Conservation (phyloP, 2,113 vertebrate species). For the Oenanthe oenanthe region DNA sequence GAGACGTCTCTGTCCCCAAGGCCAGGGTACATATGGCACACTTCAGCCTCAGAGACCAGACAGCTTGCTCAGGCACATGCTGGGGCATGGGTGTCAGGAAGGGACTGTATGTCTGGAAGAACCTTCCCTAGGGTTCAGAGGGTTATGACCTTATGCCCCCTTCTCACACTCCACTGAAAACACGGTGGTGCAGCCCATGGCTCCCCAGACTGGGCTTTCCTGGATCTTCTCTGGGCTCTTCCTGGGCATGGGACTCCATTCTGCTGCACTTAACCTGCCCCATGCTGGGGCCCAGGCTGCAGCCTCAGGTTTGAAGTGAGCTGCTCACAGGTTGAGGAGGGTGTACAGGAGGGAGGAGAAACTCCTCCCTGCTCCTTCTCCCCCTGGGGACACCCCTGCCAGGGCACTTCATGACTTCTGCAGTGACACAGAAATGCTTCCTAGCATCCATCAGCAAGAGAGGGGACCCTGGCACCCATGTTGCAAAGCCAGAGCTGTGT, state of each 20-base stretch:
- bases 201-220: neutral
- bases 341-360: neutral
- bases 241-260: neutral
- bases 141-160: neutral
- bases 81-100: neutral
- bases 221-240: too few relatives aligned
- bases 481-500: neutral
- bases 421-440: neutral
- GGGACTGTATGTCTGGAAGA: neutral
- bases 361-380: neutral
- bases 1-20: neutral
- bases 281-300: neutral
- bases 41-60: neutral
- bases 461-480: fast-evolving
- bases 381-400: fast-evolving
- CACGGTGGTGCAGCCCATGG: fast-evolving
- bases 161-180: neutral
- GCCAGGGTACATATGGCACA: neutral
- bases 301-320: fast-evolving
- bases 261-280: neutral
- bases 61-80: neutral
- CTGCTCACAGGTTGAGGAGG: neutral
- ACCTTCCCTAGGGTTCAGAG: neutral
- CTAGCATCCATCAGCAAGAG: fast-evolving
- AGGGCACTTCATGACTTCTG: neutral